These are phyloP conservation scores for Cecropterus lyciades DNA, from an alignment of 1,140 invertebrate genomes.

Conservation along the genomic window DNA sequence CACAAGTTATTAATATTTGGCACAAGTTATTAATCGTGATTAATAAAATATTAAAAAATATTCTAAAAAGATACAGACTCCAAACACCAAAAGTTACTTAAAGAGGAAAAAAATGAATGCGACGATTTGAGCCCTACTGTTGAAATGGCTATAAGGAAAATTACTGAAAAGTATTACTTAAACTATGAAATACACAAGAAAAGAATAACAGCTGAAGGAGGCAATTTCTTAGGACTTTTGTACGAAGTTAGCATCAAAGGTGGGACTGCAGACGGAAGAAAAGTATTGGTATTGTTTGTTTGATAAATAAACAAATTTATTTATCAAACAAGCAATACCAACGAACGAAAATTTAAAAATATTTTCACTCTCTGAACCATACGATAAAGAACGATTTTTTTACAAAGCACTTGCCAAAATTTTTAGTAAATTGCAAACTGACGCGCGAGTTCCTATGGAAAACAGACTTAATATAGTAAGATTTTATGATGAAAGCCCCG, in stretches of 20 bases:
- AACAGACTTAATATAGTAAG: conserved; percentile 44
- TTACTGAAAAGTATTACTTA: conserved; percentile 46
- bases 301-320: conserved; percentile 39
- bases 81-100: conserved; percentile 1
- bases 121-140: conserved; percentile 29
- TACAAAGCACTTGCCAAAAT: conserved; percentile 15
- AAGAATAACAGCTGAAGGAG: conserved; percentile 27
- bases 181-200: conserved; percentile 39
- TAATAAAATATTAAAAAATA: no score
- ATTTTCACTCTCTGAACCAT: conserved; percentile 14
- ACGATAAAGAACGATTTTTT: conserved; percentile 15
- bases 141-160: conserved; percentile 35
- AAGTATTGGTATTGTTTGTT: no score
- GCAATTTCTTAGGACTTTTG: conserved; percentile 40
- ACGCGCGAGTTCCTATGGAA: conserved; percentile 1
- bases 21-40: no score
- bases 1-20: no score
- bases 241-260: conserved; percentile 43
- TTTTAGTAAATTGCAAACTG: conserved; percentile 13
- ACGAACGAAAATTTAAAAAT: conserved; percentile 3
- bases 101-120: conserved; percentile 3
- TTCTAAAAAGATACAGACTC: conserved; percentile 22
- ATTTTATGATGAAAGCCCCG: conserved; percentile 50
- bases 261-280: conserved; percentile 24
- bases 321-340: conserved; percentile 16